These are phyloP conservation scores for Drosophila vallismaia DNA, from an alignment of 2,888 invertebrate genomes.

Conservation along the genomic window DNA sequence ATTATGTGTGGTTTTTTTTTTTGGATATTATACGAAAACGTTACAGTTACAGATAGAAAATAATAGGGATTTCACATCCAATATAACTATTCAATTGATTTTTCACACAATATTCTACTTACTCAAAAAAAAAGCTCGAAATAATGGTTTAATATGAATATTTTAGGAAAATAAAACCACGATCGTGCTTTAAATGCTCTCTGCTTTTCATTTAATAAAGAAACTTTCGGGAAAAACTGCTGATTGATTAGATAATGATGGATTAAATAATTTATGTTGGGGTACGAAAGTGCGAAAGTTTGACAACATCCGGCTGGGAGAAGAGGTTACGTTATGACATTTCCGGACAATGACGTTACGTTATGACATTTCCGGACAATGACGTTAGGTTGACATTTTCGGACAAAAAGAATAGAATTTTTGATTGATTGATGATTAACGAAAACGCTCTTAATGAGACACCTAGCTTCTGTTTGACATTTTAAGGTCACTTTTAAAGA, in stretches of 20 bases:
- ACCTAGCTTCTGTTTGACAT: no score
- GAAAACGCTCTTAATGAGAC: no score
- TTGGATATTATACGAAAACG: neutral
- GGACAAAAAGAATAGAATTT: no score
- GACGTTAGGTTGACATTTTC: no score
- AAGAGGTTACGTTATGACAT: neutral
- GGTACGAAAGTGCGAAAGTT: neutral
- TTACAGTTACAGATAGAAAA: no score
- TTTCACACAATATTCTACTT: neutral
- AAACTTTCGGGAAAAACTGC: neutral
- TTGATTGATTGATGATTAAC: no score
- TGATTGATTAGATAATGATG: neutral
- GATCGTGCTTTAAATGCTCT: neutral
- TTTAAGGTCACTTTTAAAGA: neutral
- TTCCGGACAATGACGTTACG: neutral
- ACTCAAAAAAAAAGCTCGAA: neutral
- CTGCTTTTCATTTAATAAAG: neutral
- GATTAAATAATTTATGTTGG: neutral
- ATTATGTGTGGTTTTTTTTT: neutral
- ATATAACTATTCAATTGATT: neutral
- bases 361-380: no score
- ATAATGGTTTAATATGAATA: neutral
- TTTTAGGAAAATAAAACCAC: neutral
- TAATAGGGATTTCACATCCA: no score
- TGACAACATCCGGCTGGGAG: neutral